A percentile compares a stretch with the other conserved stretches of the same genome.
These are phyloP conservation scores for Drosophila macrospina DNA, from an alignment of 2,888 invertebrate genomes.

Conservation along the genomic window DNA sequence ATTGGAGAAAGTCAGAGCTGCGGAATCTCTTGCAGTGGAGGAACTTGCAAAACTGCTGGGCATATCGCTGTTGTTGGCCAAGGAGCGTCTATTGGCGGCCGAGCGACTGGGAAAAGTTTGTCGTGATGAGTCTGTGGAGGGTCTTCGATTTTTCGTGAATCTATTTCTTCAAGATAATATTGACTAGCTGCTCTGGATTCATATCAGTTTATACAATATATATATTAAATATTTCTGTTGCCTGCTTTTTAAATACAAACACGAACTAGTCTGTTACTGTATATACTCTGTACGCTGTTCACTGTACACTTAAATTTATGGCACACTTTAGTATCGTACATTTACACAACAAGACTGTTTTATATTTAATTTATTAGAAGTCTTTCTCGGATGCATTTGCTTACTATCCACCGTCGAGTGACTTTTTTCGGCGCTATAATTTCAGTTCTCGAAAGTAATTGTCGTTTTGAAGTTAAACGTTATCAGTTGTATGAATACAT, in stretches of 20 bases:
- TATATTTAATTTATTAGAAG: slow-evolving; percentile 65
- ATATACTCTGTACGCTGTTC: not conserved
- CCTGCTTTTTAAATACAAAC: slow-evolving; percentile 7
- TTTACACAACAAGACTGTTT: slow-evolving; percentile 63
- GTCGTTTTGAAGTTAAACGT: slow-evolving; percentile 55
- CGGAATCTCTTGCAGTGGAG: slow-evolving; percentile 92
- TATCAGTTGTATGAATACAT: slow-evolving; percentile 54
- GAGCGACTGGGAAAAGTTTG: slow-evolving; percentile 95
- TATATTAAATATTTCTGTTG: slow-evolving; percentile 21
- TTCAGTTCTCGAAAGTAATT: slow-evolving; percentile 58
- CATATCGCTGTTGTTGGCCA: slow-evolving; percentile 95
- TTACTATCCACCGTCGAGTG: slow-evolving; percentile 54
- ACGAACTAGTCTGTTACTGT: not conserved
- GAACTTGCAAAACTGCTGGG: slow-evolving; percentile 93
- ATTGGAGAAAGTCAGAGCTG: slow-evolving; percentile 88
- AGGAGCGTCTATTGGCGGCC: slow-evolving; percentile 94
- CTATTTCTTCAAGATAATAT: slow-evolving; percentile 87
- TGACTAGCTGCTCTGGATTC: slow-evolving; percentile 27
- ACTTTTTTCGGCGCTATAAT: slow-evolving; percentile 53
- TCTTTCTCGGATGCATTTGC: slow-evolving; percentile 55
- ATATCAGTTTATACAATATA: slow-evolving; percentile 1
- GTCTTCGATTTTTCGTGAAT: slow-evolving; percentile 97
- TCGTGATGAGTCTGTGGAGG: slow-evolving; percentile 98
- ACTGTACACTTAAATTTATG: slow-evolving; percentile 19
- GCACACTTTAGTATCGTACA: slow-evolving; percentile 42